Evolutionary conservation across 2,113 vertebrate genomes (phyloP).

Genomic region (Baryphthengus martii): DNA sequence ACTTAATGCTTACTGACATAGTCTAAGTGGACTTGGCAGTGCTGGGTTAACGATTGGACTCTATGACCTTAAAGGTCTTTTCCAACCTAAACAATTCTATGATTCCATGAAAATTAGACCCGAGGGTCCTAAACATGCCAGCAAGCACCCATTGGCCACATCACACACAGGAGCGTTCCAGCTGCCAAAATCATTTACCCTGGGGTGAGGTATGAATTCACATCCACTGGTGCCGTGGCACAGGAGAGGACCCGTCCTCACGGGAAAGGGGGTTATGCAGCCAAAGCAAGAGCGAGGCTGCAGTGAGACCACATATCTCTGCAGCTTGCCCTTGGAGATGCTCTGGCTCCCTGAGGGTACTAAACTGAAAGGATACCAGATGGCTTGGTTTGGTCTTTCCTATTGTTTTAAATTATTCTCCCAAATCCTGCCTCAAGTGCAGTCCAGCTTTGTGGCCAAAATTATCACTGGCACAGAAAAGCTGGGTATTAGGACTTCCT

Average conservation of each 20-base stretch:
- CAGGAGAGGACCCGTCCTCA: background rate
- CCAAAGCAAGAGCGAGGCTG: background rate
- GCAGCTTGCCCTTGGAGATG: background rate
- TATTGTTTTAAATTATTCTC: background rate
- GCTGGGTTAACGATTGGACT: background rate
- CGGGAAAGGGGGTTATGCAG: background rate
- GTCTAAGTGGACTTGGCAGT: background rate
- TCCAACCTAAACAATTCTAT: background rate
- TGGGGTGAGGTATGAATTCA: background rate
- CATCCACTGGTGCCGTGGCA: background rate
- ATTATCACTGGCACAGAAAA: background rate
- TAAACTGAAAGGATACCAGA: background rate
- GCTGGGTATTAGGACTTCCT: background rate
- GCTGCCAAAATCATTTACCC: background rate
- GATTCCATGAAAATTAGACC: background rate
- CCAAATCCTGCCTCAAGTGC: fast-evolving
- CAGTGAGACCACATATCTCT: background rate
- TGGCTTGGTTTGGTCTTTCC: background rate
- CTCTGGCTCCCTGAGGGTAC: background rate
- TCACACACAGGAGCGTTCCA: background rate
- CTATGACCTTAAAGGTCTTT: background rate
- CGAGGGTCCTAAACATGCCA: background rate
- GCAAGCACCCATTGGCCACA: fast-evolving
- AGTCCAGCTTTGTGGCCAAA: background rate
- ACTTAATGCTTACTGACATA: background rate